These are phyloP conservation scores for Neolamprologus tretocephalus DNA, from an alignment of 2,113 vertebrate species.

Conservation along the genomic window DNA sequence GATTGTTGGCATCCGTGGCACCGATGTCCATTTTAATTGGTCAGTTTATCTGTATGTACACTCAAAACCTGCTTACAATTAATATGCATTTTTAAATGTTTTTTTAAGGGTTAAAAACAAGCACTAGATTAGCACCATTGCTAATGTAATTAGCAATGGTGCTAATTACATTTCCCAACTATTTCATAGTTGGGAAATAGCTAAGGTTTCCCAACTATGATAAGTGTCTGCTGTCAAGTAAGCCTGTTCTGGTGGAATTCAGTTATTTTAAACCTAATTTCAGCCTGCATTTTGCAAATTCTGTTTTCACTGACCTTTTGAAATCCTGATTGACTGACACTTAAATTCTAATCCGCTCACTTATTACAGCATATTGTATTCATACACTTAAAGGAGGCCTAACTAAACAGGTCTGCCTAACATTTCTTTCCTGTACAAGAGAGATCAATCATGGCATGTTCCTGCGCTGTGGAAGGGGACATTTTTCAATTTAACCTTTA, in stretches of 20 bases:
- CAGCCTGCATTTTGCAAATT: conserved; percentile 41
- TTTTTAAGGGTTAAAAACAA: background rate
- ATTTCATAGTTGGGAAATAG: too few relatives aligned
- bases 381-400: conserved; percentile 32
- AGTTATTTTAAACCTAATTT: background rate
- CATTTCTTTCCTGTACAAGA: conserved; percentile 76
- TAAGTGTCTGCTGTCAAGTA: background rate
- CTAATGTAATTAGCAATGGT: background rate
- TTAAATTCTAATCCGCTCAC: conserved; percentile 61
- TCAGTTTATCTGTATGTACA: background rate
- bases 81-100: background rate
- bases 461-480: conserved; percentile 78
- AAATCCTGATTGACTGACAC: conserved; percentile 62
- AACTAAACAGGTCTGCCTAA: conserved; percentile 56
- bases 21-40: background rate
- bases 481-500: conserved; percentile 91
- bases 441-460: conserved; percentile 89
- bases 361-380: conserved; percentile 57
- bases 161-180: too few relatives aligned
- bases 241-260: background rate
- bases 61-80: background rate
- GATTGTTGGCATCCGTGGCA: rapidly evolving
- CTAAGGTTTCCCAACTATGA: background rate
- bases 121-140: background rate
- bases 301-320: conserved; percentile 67